Evolutionary conservation across 1,140 invertebrate genomes (phyloP).

Genomic region (Plutomurus gul): DNA sequence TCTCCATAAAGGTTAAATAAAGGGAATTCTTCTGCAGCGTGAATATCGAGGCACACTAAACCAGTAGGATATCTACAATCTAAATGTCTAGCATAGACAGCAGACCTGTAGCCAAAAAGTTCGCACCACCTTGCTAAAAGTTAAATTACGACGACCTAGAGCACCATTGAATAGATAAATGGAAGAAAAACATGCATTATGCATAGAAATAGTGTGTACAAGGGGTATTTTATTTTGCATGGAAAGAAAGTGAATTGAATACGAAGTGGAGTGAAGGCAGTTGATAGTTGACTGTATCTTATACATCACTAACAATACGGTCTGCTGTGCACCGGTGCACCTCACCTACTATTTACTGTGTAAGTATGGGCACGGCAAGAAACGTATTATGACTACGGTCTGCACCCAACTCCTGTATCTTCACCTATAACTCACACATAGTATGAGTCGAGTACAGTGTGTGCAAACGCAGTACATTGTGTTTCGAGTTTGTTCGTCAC

Average conservation of each 20-base stretch:
- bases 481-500: not conserved
- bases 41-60: too few relatives aligned
- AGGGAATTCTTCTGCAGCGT: too few relatives aligned
- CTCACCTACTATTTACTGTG: too few relatives aligned
- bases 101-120: not conserved
- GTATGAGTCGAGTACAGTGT: not conserved
- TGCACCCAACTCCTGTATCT: too few relatives aligned
- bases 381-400: too few relatives aligned
- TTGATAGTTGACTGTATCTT: not conserved
- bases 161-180: constrained; percentile 3
- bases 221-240: constrained; percentile 1
- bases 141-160: not conserved
- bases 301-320: too few relatives aligned
- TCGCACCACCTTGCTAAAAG: constrained; percentile 1
- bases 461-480: not conserved
- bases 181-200: constrained; percentile 1
- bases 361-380: too few relatives aligned
- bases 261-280: not conserved
- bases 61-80: not conserved
- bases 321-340: not conserved
- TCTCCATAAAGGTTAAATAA: too few relatives aligned
- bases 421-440: too few relatives aligned
- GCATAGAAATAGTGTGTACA: not conserved
- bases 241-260: constrained; percentile 18
- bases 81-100: not conserved